These are phyloP conservation scores for Schizopygopsis malacanthus DNA, from an alignment of 2,797 vertebrate species.

Conservation along the genomic window DNA sequence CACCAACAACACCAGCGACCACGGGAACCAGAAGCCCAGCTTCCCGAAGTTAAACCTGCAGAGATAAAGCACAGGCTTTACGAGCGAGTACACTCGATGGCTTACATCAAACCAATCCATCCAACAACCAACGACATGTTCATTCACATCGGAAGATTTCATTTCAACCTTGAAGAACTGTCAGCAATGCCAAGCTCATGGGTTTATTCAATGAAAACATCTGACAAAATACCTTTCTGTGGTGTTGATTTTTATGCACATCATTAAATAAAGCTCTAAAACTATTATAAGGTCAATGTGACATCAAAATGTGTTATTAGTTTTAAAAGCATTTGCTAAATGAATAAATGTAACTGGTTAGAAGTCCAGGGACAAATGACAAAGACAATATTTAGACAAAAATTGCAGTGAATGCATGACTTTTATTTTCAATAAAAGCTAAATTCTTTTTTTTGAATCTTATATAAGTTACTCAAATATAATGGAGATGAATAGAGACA, in stretches of 20 bases:
- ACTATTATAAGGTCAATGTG: not conserved
- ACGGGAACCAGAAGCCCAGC: constrained; percentile 89
- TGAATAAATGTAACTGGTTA: not conserved
- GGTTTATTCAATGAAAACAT: too few relatives aligned
- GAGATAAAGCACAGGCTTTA: constrained; percentile 17
- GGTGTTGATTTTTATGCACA: not conserved
- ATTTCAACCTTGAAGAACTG: too few relatives aligned
- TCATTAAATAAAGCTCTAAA: not conserved
- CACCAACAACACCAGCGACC: constrained; percentile 86
- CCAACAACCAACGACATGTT: not conserved
- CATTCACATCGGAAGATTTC: too few relatives aligned
- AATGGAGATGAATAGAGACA: too few relatives aligned
- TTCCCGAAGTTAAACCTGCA: constrained; percentile 85
- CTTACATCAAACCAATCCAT: not conserved
- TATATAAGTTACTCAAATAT: too few relatives aligned
- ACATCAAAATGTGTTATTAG: not conserved
- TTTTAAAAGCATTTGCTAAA: not conserved
- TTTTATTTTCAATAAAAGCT: not conserved
- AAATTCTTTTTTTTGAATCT: not conserved
- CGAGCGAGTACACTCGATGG: not conserved
- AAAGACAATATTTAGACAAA: not conserved
- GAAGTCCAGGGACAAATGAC: not conserved
- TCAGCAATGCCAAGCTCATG: too few relatives aligned
- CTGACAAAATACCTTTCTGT: too few relatives aligned
- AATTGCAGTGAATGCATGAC: not conserved